Conservation (phyloP, 2,113 vertebrate genomes). For the Epinephelus fuscoguttatus region DNA sequence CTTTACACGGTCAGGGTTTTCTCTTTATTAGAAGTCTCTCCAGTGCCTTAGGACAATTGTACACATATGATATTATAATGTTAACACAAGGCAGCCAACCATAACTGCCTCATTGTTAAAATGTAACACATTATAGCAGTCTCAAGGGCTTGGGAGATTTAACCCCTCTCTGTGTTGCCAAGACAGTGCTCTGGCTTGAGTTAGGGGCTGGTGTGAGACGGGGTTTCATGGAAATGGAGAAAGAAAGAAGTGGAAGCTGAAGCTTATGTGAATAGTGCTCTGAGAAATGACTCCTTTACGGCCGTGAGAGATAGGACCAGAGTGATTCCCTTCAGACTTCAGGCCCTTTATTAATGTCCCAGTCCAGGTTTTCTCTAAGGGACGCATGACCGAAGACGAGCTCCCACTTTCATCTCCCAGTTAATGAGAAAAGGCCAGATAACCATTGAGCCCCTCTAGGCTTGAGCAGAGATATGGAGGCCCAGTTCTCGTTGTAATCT, state of each 20-base stretch:
- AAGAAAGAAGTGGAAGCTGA: slow-evolving; percentile 48
- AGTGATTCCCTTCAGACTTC: slow-evolving; percentile 67
- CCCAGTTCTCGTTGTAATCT: slow-evolving; percentile 64
- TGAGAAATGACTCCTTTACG: slow-evolving; percentile 62
- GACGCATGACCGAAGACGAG: slow-evolving; percentile 68
- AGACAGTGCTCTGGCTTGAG: slow-evolving; percentile 32
- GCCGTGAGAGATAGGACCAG: slow-evolving; percentile 52
- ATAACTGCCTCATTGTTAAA: slow-evolving; percentile 17
- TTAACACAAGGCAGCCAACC: slow-evolving; percentile 12
- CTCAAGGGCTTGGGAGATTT: slow-evolving; percentile 20
- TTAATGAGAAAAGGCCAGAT: slow-evolving; percentile 82
- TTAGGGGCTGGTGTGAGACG: slow-evolving; percentile 9
- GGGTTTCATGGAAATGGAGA: slow-evolving; percentile 36
- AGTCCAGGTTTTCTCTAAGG: slow-evolving; percentile 73
- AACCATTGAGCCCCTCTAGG: slow-evolving; percentile 70
- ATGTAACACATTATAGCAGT: slow-evolving; percentile 7
- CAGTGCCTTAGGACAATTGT: background rate
- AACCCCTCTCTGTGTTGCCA: slow-evolving; percentile 32
- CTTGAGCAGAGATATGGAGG: slow-evolving; percentile 61
- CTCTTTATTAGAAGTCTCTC: slow-evolving; percentile 9
- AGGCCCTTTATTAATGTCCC: slow-evolving; percentile 73
- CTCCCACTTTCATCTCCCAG: slow-evolving; percentile 72
- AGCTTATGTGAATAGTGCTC: slow-evolving; percentile 47
- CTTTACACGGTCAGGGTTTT: background rate
- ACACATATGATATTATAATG: slow-evolving; percentile 30